These are phyloP conservation scores for Hippocampus comes DNA, from an alignment of 2,113 vertebrate genomes.

Conservation along the genomic window DNA sequence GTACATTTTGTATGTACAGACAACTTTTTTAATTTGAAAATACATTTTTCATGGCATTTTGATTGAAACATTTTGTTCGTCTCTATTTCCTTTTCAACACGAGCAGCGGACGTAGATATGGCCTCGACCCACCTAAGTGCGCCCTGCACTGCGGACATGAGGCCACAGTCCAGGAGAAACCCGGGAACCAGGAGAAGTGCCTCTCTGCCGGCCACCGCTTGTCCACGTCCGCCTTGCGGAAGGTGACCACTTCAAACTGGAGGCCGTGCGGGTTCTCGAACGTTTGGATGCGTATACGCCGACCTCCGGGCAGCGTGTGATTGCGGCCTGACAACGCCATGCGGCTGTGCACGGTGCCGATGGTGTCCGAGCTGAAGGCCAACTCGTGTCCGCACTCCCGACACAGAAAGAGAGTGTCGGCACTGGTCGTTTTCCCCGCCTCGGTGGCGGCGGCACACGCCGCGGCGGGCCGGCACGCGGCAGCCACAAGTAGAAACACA, in stretches of 20 bases:
- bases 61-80: too few relatives aligned
- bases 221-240: constrained; percentile 54
- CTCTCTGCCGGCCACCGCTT: constrained; percentile 66
- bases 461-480: not conserved
- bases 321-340: constrained; percentile 61
- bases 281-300: constrained; percentile 37
- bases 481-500: constrained; percentile 8
- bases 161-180: constrained; percentile 54
- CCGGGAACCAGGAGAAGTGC: constrained; percentile 53
- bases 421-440: not conserved
- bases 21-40: not conserved
- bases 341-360: constrained; percentile 46
- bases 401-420: constrained; percentile 42
- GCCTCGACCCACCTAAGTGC: constrained; percentile 50
- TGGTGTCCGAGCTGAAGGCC: constrained; percentile 25
- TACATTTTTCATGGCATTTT: not conserved
- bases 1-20: too few relatives aligned
- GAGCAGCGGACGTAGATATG: too few relatives aligned
- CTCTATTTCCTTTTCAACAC: too few relatives aligned
- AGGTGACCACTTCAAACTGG: constrained; percentile 66
- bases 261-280: constrained; percentile 67
- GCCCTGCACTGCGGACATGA: constrained; percentile 54
- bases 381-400: constrained; percentile 58
- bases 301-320: constrained; percentile 31
- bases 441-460: constrained; percentile 25